Conservation (phyloP, 2,113 vertebrate species). For the Ondatra zibethicus region DNA sequence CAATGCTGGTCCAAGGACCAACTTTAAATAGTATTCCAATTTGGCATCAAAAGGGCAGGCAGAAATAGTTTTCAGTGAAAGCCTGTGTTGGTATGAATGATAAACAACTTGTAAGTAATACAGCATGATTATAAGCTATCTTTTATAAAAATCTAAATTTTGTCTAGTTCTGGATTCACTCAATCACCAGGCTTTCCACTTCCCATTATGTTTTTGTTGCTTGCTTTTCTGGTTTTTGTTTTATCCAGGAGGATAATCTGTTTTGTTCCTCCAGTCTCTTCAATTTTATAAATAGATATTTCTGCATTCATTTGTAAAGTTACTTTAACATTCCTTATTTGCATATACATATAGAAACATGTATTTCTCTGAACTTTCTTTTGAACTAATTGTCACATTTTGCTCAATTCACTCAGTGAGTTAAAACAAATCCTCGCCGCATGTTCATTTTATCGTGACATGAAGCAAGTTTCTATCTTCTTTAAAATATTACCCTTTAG, state of each 20-base stretch:
- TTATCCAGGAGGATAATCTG: neutral
- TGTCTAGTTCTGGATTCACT: constrained; percentile 33
- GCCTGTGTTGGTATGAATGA: neutral
- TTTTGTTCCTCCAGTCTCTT: neutral
- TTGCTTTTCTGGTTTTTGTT: constrained; percentile 36
- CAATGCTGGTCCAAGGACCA: neutral
- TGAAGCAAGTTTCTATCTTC: neutral
- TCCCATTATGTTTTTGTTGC: constrained; percentile 17
- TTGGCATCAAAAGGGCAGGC: neutral
- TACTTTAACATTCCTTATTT: neutral
- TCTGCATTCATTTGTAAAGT: constrained; percentile 47
- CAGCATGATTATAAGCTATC: neutral
- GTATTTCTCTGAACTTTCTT: constrained; percentile 28
- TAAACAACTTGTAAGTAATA: constrained; percentile 29
- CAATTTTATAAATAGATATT: neutral
- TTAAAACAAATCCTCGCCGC: constrained; percentile 25
- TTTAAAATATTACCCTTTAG: constrained; percentile 33
- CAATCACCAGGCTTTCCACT: neutral
- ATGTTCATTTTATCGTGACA: neutral
- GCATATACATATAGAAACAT: neutral
- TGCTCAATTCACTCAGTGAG: neutral
- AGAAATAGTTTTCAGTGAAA: constrained; percentile 8
- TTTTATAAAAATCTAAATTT: constrained; percentile 13
- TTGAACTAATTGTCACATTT: constrained; percentile 28
- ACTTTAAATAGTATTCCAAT: neutral